Percentiles rank a stretch among this genome's conserved stretches.
Evolutionary conservation across 1,140 invertebrate species (phyloP).

Genomic region (Diabrotica undecimpunctata): DNA sequence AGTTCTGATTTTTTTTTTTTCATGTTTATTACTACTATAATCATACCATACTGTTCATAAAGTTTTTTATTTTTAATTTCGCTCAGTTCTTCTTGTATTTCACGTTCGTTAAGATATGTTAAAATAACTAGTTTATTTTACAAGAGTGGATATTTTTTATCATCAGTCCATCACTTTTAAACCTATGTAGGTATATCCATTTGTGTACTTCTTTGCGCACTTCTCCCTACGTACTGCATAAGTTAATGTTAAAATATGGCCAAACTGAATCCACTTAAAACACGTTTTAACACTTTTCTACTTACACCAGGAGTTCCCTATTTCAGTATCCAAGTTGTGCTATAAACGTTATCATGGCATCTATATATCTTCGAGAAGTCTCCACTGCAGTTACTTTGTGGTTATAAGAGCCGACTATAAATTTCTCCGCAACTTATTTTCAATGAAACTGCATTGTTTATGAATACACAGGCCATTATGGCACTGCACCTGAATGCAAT

Average conservation of each 20-base stretch:
- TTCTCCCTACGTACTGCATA: too few relatives aligned
- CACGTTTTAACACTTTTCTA: constrained; percentile 2
- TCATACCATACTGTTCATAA: too few relatives aligned
- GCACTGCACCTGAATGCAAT: not conserved
- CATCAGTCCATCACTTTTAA: too few relatives aligned
- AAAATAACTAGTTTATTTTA: too few relatives aligned
- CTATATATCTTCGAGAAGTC: not conserved
- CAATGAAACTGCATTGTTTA: not conserved
- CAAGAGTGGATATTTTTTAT: too few relatives aligned
- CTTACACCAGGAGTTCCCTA: not conserved
- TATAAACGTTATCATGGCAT: not conserved
- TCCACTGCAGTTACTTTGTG: not conserved
- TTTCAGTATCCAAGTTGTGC: not conserved
- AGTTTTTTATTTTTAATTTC: too few relatives aligned
- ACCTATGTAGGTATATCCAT: too few relatives aligned
- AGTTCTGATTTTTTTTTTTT: too few relatives aligned
- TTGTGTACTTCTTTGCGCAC: too few relatives aligned
- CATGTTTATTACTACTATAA: too few relatives aligned
- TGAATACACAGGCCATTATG: not conserved
- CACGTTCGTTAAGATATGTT: too few relatives aligned
- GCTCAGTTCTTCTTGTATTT: too few relatives aligned
- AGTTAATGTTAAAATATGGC: not conserved
- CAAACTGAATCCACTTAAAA: not conserved
- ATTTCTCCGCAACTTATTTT: not conserved
- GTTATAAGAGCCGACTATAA: not conserved